A percentile compares a stretch with the other conserved stretches of the same genome.
Evolutionary conservation across 2,888 invertebrate species (phyloP).

Genomic region (Palloptera scutellata): DNA sequence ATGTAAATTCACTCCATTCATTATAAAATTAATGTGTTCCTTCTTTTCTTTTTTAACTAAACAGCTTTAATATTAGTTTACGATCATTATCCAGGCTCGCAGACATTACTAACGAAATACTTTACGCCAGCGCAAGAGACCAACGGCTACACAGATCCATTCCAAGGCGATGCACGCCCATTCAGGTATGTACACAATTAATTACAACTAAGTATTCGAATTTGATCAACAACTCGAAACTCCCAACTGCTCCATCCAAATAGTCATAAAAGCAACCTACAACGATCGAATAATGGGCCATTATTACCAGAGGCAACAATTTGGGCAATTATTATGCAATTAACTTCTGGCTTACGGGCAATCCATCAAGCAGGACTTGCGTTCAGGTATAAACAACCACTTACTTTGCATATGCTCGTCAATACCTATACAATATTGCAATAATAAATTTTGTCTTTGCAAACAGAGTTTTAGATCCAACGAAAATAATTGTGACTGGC

Average conservation of each 20-base stretch:
- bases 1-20: not conserved
- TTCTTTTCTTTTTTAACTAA: conserved; percentile 13
- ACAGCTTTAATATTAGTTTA: conserved; percentile 92
- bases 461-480: conserved; percentile 83
- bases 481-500: conserved; percentile 86
- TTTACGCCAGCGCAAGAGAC: conserved; percentile 71
- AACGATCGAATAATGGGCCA: conserved; percentile 71
- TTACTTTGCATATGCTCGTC: conserved; percentile 28
- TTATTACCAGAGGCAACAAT: conserved; percentile 89
- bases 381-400: conserved; percentile 66
- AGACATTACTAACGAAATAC: conserved; percentile 86
- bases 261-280: conserved; percentile 64
- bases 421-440: conserved; percentile 1
- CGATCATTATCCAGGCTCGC: conserved; percentile 92
- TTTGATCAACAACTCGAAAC: not conserved
- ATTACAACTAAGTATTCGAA: not conserved
- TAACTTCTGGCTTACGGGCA: conserved; percentile 90
- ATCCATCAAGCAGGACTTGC: conserved; percentile 80
- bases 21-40: conserved; percentile 5
- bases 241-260: conserved; percentile 5
- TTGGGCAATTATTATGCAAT: conserved; percentile 95
- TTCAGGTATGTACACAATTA: conserved; percentile 56
- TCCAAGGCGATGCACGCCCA: conserved; percentile 78
- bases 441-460: not conserved
- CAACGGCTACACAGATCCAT: conserved; percentile 78